A percentile compares a stretch with the other conserved stretches of the same genome.
These are phyloP conservation scores for Beaufortia kweichowensis DNA, from an alignment of 2,113 vertebrate species.

Conservation along the genomic window DNA sequence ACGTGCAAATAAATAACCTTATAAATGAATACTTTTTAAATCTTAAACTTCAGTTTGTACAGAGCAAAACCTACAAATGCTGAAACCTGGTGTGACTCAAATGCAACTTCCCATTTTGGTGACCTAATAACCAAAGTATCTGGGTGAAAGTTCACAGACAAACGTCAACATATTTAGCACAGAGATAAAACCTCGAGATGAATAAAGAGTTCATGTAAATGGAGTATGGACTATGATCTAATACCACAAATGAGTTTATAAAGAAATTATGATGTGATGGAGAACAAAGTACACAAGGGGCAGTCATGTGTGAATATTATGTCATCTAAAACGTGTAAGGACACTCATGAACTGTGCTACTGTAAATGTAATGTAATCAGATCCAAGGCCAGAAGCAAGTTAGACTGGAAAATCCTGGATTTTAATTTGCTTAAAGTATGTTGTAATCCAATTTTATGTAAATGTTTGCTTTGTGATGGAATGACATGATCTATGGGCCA, in stretches of 20 bases:
- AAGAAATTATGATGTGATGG: not conserved
- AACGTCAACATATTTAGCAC: not conserved
- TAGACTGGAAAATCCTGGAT: too few species aligned
- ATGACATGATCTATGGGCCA: too few species aligned
- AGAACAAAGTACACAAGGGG: not conserved
- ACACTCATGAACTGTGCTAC: too few species aligned
- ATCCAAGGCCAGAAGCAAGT: too few species aligned
- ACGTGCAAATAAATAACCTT: not conserved
- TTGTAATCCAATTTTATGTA: too few species aligned
- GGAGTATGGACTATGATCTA: not conserved
- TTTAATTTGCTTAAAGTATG: too few species aligned
- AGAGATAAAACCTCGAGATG: not conserved
- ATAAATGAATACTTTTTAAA: too few species aligned
- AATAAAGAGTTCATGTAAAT: not conserved
- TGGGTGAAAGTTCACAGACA: slow-evolving; percentile 21
- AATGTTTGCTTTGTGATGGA: too few species aligned
- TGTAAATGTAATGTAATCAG: too few species aligned
- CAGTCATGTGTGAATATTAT: not conserved
- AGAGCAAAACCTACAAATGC: not conserved
- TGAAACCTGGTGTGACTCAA: not conserved
- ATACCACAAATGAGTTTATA: not conserved
- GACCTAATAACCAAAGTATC: not conserved
- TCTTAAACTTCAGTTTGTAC: too few species aligned
- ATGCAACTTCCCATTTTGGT: not conserved
- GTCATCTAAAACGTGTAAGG: not conserved